A percentile compares a stretch with the other conserved stretches of the same genome.
Conservation (phyloP, 2,888 invertebrate genomes). For the Cacoxenus indagator region DNA sequence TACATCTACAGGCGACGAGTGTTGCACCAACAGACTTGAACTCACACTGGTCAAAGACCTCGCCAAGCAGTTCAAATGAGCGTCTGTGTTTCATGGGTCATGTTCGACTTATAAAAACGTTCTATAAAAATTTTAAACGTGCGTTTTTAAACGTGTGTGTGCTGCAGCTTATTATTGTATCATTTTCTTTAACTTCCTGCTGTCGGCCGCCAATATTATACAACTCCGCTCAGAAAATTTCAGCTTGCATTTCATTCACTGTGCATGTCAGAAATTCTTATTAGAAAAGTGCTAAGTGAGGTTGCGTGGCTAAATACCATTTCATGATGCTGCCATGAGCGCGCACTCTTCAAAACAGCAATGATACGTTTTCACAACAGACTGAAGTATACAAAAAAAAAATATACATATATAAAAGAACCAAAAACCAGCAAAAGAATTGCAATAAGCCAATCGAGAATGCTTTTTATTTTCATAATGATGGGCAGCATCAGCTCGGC, state of each 20-base stretch:
- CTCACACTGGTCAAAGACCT: constrained; percentile 11
- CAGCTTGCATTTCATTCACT: background rate
- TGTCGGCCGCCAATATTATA: too few species aligned
- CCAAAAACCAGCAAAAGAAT: constrained; percentile 9
- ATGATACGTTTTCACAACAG: constrained; percentile 2
- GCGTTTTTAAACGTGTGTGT: too few species aligned
- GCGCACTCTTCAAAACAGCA: constrained; percentile 31
- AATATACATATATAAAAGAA: background rate
- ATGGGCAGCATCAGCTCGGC: constrained; percentile 12
- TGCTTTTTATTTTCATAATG: constrained; percentile 23
- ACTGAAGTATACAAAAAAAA: background rate
- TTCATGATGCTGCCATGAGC: constrained; percentile 46
- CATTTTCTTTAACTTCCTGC: too few species aligned
- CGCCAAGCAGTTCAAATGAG: constrained; percentile 10
- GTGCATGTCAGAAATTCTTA: constrained; percentile 25
- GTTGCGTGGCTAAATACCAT: constrained; percentile 23
- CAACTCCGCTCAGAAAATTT: too few species aligned
- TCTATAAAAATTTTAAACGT: too few species aligned
- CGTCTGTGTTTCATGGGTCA: constrained; percentile 36
- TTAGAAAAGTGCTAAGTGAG: constrained; percentile 42
- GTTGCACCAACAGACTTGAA: background rate
- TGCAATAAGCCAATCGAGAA: background rate
- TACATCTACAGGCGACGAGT: constrained; percentile 10
- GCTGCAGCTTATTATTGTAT: too few species aligned
- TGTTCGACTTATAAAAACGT: background rate